Conservation (phyloP, 2,113 vertebrate species). For the Trogon melanurus region DNA sequence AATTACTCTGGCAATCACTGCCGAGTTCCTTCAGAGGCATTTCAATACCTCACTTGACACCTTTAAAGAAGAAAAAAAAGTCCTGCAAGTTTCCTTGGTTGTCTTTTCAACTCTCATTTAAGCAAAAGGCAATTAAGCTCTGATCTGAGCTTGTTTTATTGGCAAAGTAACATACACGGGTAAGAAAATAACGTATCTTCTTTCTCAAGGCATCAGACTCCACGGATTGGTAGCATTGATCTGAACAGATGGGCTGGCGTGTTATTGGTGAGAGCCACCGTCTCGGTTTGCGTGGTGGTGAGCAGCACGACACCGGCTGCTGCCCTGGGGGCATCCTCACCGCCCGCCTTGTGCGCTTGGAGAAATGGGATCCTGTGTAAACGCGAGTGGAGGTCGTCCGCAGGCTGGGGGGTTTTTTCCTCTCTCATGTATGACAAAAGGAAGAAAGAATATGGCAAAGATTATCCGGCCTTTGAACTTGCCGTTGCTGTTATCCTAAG, state of each 20-base stretch:
- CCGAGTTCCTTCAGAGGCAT: background rate
- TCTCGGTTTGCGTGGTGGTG: no score
- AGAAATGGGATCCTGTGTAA: no score
- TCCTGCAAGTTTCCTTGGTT: background rate
- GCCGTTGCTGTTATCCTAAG: no score
- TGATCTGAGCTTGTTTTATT: background rate
- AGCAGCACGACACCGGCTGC: no score
- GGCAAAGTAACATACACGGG: background rate
- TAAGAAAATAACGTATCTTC: background rate
- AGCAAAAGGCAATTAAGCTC: background rate
- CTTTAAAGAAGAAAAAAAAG: background rate
- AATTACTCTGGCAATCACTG: background rate
- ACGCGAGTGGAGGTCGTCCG: no score
- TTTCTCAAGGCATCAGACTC: background rate
- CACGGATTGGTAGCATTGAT: no score
- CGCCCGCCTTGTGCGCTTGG: no score
- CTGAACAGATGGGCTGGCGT: background rate
- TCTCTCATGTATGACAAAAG: no score
- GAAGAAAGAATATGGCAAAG: no score
- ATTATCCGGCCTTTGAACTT: no score
- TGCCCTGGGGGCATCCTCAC: no score
- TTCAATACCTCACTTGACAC: background rate
- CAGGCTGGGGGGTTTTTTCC: no score
- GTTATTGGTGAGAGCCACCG: background rate
- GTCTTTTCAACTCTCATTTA: background rate